phyloP scores from a whole-genome alignment of 2,888 invertebrate species.

The Drosophila greeni region DNA sequence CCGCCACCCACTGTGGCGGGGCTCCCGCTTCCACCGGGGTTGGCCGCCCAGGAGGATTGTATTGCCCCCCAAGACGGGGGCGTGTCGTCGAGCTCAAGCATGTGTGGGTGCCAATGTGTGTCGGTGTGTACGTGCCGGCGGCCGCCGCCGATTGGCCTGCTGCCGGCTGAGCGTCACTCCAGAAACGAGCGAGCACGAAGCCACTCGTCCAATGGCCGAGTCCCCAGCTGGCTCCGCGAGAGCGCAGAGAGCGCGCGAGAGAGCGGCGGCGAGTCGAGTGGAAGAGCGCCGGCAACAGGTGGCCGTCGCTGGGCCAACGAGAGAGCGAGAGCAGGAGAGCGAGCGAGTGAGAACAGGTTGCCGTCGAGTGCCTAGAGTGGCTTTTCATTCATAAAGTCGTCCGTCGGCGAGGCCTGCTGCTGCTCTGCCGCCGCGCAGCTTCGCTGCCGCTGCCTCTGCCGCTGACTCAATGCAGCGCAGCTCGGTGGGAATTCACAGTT shows the following conservation, averaged over 20 bases:
- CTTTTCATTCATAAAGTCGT: slow-evolving; percentile 26
- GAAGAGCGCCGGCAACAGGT: slow-evolving; percentile 15
- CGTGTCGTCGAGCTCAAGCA: neutral
- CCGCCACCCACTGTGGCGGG: neutral
- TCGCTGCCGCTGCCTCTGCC: slow-evolving; percentile 5
- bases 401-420: slow-evolving; percentile 3
- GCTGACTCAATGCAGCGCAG: slow-evolving; percentile 28
- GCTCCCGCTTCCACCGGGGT: neutral
- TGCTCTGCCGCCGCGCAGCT: slow-evolving; percentile 5
- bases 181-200: slow-evolving; percentile 23
- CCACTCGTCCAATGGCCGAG: slow-evolving; percentile 5
- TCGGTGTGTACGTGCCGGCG: neutral
- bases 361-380: slow-evolving; percentile 8
- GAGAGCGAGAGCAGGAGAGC: neutral
- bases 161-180: slow-evolving; percentile 7
- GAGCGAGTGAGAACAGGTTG: slow-evolving; percentile 19
- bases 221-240: neutral
- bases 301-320: neutral
- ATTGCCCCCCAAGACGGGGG: neutral
- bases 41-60: neutral
- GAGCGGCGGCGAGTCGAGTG: slow-evolving; percentile 4
- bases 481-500: slow-evolving; percentile 23
- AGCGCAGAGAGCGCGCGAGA: neutral
- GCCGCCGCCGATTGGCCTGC: slow-evolving; percentile 6
- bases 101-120: neutral